A percentile compares a stretch with the other conserved stretches of the same genome.
phyloP scores from a whole-genome alignment of 2,888 invertebrate species.

The Siphlonurus alternatus region DNA sequence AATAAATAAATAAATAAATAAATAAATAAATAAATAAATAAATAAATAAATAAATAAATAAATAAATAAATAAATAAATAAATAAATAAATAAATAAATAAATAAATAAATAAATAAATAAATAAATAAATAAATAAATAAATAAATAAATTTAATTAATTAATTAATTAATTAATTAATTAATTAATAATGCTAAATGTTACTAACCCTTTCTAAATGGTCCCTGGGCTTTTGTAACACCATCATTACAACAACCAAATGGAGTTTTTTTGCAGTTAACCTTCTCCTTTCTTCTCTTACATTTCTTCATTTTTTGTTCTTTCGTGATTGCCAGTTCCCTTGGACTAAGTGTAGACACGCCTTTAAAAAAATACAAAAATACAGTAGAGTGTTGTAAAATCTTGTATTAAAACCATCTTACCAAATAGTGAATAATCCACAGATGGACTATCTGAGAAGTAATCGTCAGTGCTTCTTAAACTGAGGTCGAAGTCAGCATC shows the following conservation, averaged over 20 bases:
- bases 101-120: too few species aligned
- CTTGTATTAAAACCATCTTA: neutral
- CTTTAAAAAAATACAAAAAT: neutral
- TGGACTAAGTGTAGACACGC: slow-evolving; percentile 36
- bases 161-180: neutral
- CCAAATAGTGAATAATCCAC: neutral
- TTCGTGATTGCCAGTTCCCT: slow-evolving; percentile 33
- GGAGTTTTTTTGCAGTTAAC: slow-evolving; percentile 39
- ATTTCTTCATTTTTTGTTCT: slow-evolving; percentile 31
- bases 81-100: too few species aligned
- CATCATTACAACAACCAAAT: slow-evolving; percentile 78
- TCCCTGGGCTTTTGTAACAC: slow-evolving; percentile 55
- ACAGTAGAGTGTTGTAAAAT: too few species aligned
- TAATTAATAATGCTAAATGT: neutral
- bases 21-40: too few species aligned
- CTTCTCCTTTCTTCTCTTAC: slow-evolving; percentile 33
- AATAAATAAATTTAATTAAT: neutral
- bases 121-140: too few species aligned
- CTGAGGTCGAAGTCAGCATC: neutral
- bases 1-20: too few species aligned
- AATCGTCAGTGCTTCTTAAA: neutral
- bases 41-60: too few species aligned
- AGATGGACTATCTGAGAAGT: neutral
- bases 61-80: too few species aligned
- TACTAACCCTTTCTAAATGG: slow-evolving; percentile 62